Percentiles rank a stretch among this genome's conserved stretches.
phyloP scores from a whole-genome alignment of 2,888 invertebrate species.

The Drosophila greeni region DNA sequence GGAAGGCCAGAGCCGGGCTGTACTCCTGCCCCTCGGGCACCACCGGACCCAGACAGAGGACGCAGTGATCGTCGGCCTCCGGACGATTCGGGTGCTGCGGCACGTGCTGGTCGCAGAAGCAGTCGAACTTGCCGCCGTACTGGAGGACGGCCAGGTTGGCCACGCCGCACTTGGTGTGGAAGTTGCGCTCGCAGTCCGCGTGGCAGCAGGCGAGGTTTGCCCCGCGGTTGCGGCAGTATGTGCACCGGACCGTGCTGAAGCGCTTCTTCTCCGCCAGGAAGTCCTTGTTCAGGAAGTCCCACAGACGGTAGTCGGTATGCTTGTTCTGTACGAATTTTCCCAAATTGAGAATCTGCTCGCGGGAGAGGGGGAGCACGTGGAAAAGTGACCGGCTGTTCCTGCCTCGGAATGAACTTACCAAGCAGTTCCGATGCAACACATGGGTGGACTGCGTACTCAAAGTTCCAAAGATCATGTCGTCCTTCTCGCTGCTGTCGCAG shows the following conservation, averaged over 20 bases:
- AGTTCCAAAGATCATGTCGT: neutral
- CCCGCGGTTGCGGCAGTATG: neutral
- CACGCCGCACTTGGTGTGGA: neutral
- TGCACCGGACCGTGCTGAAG: neutral
- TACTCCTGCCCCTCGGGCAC: neutral
- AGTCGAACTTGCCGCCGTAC: neutral
- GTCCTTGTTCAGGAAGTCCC: neutral
- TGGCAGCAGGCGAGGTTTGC: neutral
- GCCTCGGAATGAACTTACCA: neutral
- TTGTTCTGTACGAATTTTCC: neutral
- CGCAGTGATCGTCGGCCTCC: neutral
- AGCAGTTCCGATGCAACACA: neutral
- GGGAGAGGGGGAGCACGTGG: neutral
- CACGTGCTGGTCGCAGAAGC: neutral
- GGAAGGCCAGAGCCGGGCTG: neutral
- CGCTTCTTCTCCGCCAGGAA: neutral
- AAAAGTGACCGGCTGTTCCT: neutral
- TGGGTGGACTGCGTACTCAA: accelerated
- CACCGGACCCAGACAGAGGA: neutral
- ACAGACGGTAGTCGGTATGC: accelerated
- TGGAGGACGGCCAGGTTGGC: neutral
- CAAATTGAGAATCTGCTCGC: neutral
- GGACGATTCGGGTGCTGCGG: neutral
- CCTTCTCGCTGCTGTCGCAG: neutral
- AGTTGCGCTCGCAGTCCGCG: neutral